A percentile compares a stretch with the other conserved stretches of the same genome.
Evolutionary conservation across 1,140 invertebrate species (phyloP).

Genomic region (Neodiprion lecontei): DNA sequence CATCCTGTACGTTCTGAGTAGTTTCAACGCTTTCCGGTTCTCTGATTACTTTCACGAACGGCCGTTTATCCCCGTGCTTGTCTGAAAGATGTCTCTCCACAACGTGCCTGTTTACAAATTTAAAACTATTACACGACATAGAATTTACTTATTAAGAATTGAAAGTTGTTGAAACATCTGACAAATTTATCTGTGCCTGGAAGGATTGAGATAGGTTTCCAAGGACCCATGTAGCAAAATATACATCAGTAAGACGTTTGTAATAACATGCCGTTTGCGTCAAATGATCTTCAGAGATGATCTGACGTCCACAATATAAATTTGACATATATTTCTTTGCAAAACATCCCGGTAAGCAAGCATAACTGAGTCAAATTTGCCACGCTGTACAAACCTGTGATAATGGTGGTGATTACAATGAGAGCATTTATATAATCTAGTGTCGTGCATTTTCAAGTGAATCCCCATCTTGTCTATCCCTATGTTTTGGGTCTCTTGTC

Average conservation of each 20-base stretch:
- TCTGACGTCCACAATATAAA: too few species aligned
- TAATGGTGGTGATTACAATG: constrained; percentile 72
- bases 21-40: constrained; percentile 60
- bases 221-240: too few species aligned
- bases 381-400: constrained; percentile 55
- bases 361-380: constrained; percentile 8
- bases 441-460: constrained; percentile 80
- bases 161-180: constrained; percentile 31
- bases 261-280: too few species aligned
- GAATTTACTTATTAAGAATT: constrained; percentile 20
- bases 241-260: too few species aligned
- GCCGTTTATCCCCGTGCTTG: constrained; percentile 65
- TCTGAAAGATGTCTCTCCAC: constrained; percentile 73
- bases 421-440: constrained; percentile 73
- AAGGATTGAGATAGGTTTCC: too few species aligned
- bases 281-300: too few species aligned
- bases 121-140: constrained; percentile 36
- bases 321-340: too few species aligned
- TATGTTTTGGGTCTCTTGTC: constrained; percentile 53
- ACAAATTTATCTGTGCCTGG: constrained; percentile 22
- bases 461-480: constrained; percentile 67
- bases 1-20: constrained; percentile 31
- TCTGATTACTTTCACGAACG: constrained; percentile 64
- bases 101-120: constrained; percentile 53
- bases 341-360: too few species aligned